Base-by-base conservation (phyloP, 2,888 invertebrate species). In the Trissonchulus latispiculum region DNA sequence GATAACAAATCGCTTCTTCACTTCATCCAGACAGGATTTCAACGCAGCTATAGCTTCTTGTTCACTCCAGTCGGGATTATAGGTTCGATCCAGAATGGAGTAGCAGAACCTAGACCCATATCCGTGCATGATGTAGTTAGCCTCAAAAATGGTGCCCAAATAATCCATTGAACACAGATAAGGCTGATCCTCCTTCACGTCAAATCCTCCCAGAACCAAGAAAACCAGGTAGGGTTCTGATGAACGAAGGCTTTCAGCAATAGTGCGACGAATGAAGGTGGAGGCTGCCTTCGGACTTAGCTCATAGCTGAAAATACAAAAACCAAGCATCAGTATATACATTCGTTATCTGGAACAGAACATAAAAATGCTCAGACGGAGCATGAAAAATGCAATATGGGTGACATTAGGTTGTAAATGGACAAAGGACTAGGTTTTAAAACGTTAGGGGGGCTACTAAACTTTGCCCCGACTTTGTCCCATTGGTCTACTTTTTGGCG, bases 151-250 rank as follows among this genome's bases (percentile, higher is more conserved):
- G 36, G 95, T 92, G 70, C 94, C 97, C 82, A 99, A 86, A 82
- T 99, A 96, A 85, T 99, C 99, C 86, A 99, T 91, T 82, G 90
- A 95, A 82, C 90, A 93, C 18, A 99, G 86, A 80, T 92, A 90
- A 0, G 95, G 90, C 0, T 92, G 87, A 72, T 84, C 90, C 75
- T 89, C 90, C 75, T 89, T 88, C 36, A 84, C 83, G 82, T 96
- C 95, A 84, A 89, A 92, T 0, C 99, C 95, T 79, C 90, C 95
- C 86, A 77, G 8, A 23, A 68, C 36, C 28, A 68, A 36, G 8
- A 32, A 68, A 3, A 68, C 69, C 33, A 68, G 8, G 36, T 68
- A 35, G 28, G 69, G 69, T 83, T 89, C 91, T 82, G 90, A 88
- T 80, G 91, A 91, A 79, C 97, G 88, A 31, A 99, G 87, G 81